Conservation (phyloP, 30 jellyfish, hydroid and myxozoan species). For the Haliclystus octoradiatus region DNA sequence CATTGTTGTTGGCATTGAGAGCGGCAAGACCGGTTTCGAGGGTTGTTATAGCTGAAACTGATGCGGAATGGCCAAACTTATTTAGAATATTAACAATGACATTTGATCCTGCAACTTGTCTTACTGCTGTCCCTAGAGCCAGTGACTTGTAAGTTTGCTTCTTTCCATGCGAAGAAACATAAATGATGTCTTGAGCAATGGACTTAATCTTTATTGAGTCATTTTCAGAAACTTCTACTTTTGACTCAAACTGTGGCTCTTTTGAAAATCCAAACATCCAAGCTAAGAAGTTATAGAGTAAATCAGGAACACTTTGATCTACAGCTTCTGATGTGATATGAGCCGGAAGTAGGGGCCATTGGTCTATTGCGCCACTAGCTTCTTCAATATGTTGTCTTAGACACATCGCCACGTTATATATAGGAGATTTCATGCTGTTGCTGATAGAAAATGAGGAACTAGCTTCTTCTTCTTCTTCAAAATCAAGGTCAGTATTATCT, state of each 20-base stretch:
- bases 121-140: constrained; percentile 14
- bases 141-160: constrained; percentile 13
- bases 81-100: background rate
- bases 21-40: constrained; percentile 16
- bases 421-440: background rate
- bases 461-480: too few relatives aligned
- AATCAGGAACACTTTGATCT: constrained; percentile 4
- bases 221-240: constrained; percentile 7
- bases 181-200: constrained; percentile 39
- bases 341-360: background rate
- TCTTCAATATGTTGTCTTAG: too few relatives aligned
- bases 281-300: constrained; percentile 30
- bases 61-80: constrained; percentile 15
- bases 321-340: background rate
- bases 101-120: constrained; percentile 13
- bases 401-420: background rate
- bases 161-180: constrained; percentile 31
- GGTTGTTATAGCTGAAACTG: constrained; percentile 6
- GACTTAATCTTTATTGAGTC: constrained; percentile 4
- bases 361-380: background rate
- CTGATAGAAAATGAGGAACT: too few relatives aligned
- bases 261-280: constrained; percentile 34
- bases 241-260: constrained; percentile 19
- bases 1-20: background rate
- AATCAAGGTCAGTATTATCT: background rate